A percentile compares a stretch with the other conserved stretches of the same genome.
Evolutionary conservation across 1,140 invertebrate genomes (phyloP).

Genomic region (Pseudomyrmex flavicornis): DNA sequence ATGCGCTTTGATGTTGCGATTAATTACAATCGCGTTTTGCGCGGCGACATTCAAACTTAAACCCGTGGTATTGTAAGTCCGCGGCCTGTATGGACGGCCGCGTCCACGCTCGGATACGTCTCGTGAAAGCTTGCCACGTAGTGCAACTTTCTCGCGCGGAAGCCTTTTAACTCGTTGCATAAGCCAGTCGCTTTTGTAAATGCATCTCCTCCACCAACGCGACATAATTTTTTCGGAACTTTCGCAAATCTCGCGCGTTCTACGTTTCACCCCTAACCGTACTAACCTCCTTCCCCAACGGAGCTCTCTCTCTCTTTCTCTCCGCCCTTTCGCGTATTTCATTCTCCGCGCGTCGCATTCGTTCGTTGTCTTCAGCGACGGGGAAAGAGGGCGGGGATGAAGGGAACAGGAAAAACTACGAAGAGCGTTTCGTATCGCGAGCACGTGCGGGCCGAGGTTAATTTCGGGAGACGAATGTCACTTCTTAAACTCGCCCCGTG

Average conservation of each 20-base stretch:
- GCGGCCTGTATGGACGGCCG: background rate
- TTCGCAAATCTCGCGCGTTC: conserved; percentile 63
- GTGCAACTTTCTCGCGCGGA: conserved; percentile 39
- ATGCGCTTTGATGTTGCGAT: too few species aligned
- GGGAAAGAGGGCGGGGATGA: background rate
- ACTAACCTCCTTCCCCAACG: too few species aligned
- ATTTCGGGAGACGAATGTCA: conserved; percentile 77
- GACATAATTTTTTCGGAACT: conserved; percentile 70
- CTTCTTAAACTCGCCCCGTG: conserved; percentile 73
- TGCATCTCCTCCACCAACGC: conserved; percentile 60
- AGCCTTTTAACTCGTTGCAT: conserved; percentile 63
- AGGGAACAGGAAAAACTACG: conserved; percentile 33
- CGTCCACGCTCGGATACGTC: background rate
- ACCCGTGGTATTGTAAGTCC: background rate
- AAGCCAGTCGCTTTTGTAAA: conserved; percentile 48
- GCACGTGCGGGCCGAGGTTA: conserved; percentile 73
- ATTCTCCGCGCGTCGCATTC: conserved; percentile 65
- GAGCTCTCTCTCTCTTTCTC: too few species aligned
- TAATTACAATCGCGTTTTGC: too few species aligned
- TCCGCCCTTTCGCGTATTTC: conserved; percentile 53
- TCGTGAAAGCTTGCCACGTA: conserved; percentile 42
- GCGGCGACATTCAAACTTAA: too few species aligned
- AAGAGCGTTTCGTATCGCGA: conserved; percentile 67
- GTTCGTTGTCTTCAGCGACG: conserved; percentile 49
- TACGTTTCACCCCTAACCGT: background rate